Evolutionary conservation across 2,797 vertebrate species (phyloP).

Genomic region (Microtus obscurus): DNA sequence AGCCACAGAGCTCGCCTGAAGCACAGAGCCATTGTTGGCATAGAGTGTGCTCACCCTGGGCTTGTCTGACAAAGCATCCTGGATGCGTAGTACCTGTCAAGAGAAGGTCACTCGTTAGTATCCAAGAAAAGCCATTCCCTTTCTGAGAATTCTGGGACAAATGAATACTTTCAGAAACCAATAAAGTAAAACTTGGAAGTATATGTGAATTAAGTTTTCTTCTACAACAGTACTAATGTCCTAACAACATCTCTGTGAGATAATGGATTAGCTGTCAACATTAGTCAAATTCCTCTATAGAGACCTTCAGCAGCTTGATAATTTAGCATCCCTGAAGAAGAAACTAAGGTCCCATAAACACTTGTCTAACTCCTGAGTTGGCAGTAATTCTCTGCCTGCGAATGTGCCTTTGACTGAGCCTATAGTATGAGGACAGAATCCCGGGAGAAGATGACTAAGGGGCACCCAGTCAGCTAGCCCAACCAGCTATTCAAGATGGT

Average conservation of each 20-base stretch:
- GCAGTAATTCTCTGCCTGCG: background rate
- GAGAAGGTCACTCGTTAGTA: slow-evolving; percentile 9
- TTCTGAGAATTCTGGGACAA: background rate
- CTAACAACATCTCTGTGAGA: background rate
- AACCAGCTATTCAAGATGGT: background rate
- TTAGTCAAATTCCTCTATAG: background rate
- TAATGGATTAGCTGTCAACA: background rate
- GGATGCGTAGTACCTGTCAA: slow-evolving; percentile 88
- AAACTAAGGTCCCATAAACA: background rate
- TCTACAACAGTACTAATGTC: background rate
- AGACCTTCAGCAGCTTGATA: background rate
- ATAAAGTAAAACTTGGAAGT: slow-evolving; percentile 1
- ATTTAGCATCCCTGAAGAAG: background rate
- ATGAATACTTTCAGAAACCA: slow-evolving; percentile 16
- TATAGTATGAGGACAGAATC: background rate
- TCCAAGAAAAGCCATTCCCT: background rate
- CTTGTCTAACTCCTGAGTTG: background rate
- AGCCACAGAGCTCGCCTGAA: slow-evolving; percentile 90
- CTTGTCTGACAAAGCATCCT: slow-evolving; percentile 87
- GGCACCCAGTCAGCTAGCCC: background rate
- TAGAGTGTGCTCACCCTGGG: slow-evolving; percentile 87
- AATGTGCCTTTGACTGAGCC: background rate
- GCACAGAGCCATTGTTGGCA: slow-evolving; percentile 88
- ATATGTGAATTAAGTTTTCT: background rate
- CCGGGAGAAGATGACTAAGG: background rate